Base-by-base conservation (phyloP, 2,888 invertebrate species). In the Mesorhabditis sp. region DNA sequence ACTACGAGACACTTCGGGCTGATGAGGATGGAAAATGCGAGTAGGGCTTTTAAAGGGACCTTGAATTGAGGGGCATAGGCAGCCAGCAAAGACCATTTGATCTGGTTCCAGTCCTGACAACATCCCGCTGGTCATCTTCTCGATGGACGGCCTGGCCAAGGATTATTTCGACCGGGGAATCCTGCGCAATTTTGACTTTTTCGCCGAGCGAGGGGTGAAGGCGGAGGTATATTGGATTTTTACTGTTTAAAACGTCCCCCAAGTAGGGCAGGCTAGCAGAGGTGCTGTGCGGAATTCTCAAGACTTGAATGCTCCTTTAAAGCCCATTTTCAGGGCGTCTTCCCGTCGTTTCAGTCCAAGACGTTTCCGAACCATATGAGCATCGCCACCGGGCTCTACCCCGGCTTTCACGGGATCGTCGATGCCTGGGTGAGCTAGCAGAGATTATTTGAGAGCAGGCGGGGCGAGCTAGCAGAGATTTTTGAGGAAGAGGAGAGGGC, bases 321-420 rank as follows among this genome's bases (percentile, higher is more conserved):
- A 45, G 41, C 45, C 5, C n/a, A 28, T 41, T 2, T 77, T 72
- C 67, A 82, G 75, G 71, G 70, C 70, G 80, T 85, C 43, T 80
- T 78, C 61, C 79, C 85, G 2, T 82, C 82, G n/a, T 86, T 74
- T 67, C 83, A 82, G 5, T 82, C 84, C 5, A 80, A 80, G 68
- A 86, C 86, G 5, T 86, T 86, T 45, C 84, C 86, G 7, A 84
- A 86, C 72, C 86, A 86, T 72, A 83, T 83, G 74, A 79, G 84
- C 5, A 83, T 86, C 41, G 86, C 79, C 6, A 85, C 85, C 5
- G 85, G 83, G 62, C 65, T 77, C 5, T 83, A 77, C 62, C 83
- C 83, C 13, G 83, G 81, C 71, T 76, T 77, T 15, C 83, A 83
- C 73, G 82, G 82, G 58, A 81, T 83, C 43, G 72, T 78, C 42